A percentile compares a stretch with the other conserved stretches of the same genome.
Conservation (phyloP, 2,888 invertebrate species). For the Falcaria lacertinaria region DNA sequence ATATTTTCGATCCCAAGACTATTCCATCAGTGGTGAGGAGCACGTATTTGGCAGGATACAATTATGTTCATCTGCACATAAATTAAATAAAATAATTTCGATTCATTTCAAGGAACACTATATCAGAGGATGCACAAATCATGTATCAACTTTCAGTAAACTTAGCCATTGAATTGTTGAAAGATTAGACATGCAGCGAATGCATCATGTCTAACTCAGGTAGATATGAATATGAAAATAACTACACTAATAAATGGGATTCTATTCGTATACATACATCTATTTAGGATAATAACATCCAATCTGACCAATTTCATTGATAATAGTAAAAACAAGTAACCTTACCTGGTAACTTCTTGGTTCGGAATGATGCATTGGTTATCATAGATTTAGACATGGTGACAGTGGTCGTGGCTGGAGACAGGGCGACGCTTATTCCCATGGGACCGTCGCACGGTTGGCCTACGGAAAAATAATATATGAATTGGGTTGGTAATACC, state of each 20-base stretch:
- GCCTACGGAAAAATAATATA: slow-evolving; percentile 73
- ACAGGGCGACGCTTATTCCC: slow-evolving; percentile 89
- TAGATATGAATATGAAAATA: neutral
- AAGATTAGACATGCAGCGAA: too few species aligned
- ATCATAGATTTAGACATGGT: slow-evolving; percentile 96
- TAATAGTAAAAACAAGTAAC: too few species aligned
- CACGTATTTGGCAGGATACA: slow-evolving; percentile 56
- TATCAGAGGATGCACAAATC: too few species aligned
- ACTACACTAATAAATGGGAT: too few species aligned
- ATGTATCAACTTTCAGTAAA: too few species aligned
- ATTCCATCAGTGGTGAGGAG: slow-evolving; percentile 38
- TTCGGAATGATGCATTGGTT: slow-evolving; percentile 98
- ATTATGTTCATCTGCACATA: slow-evolving; percentile 48
- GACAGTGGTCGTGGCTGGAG: slow-evolving; percentile 86
- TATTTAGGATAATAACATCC: neutral
- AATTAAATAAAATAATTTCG: slow-evolving; percentile 28
- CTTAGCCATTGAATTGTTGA: slow-evolving; percentile 4
- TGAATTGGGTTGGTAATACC: too few species aligned
- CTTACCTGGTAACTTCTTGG: slow-evolving; percentile 96
- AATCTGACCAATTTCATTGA: too few species aligned
- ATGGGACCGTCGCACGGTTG: slow-evolving; percentile 90
- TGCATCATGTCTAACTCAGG: too few species aligned
- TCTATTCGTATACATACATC: neutral
- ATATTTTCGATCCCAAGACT: slow-evolving; percentile 31
- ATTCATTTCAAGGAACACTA: slow-evolving; percentile 5